Conservation (phyloP, 92 coral and sea anemone genomes). For the Nematostella vectensis region DNA sequence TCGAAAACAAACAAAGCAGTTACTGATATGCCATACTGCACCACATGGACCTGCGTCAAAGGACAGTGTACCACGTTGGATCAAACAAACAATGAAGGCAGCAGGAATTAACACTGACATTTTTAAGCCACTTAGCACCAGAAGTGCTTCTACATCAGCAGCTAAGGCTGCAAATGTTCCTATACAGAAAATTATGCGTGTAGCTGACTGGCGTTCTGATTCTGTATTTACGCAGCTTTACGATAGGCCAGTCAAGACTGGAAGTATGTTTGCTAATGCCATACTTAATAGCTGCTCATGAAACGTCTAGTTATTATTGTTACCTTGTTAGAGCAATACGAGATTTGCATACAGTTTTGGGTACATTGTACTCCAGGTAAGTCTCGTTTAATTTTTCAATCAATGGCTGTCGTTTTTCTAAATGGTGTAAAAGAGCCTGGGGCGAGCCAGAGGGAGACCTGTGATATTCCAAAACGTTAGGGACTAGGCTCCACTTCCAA, state of each 20-base stretch:
- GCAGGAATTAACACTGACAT: constrained; percentile 32
- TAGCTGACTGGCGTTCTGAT: constrained; percentile 52
- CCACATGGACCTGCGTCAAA: constrained; percentile 50
- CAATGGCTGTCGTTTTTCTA: too few relatives aligned
- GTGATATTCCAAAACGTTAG: too few relatives aligned
- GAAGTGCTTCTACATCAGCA: constrained; percentile 42
- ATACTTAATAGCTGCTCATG: too few relatives aligned
- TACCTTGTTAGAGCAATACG: too few relatives aligned
- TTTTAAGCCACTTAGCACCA: constrained; percentile 45
- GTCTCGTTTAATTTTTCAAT: too few relatives aligned
- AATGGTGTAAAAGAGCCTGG: too few relatives aligned
- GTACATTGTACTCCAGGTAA: too few relatives aligned
- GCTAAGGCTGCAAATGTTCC: constrained; percentile 41
- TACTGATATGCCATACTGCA: constrained; percentile 26
- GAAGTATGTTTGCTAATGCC: constrained; percentile 23
- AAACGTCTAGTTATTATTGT: too few relatives aligned
- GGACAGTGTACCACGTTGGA: constrained; percentile 39
- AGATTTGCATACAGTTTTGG: too few relatives aligned
- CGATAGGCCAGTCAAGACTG: constrained; percentile 16
- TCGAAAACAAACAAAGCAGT: constrained; percentile 28
- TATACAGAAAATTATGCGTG: constrained; percentile 29
- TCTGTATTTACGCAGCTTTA: constrained; percentile 34
- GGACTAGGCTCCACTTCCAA: too few relatives aligned
- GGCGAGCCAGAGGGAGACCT: too few relatives aligned
- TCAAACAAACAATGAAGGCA: constrained; percentile 13